phyloP scores from a whole-genome alignment of 2,113 vertebrate species.

The Synodontis membranacea region DNA sequence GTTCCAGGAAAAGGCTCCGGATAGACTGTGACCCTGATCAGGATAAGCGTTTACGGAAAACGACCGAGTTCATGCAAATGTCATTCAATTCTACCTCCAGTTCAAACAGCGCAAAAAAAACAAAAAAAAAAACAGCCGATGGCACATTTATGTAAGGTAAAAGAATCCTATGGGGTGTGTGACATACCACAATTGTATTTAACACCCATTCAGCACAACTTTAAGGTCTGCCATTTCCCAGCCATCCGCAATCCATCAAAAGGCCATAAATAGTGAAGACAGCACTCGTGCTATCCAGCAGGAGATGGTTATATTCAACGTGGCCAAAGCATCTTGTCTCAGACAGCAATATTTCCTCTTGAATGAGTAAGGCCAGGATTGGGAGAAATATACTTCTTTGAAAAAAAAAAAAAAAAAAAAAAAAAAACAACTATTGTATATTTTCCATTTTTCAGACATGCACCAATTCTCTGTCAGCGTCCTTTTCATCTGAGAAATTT shows the following conservation, averaged over 20 bases:
- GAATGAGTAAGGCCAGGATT: conserved; percentile 29
- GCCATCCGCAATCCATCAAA: conserved; percentile 48
- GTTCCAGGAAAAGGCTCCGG: background rate
- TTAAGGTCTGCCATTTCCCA: conserved; percentile 40
- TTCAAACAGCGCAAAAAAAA: background rate
- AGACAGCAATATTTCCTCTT: conserved; percentile 41
- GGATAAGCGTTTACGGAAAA: background rate
- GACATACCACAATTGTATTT: conserved; percentile 11
- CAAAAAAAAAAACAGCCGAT: background rate
- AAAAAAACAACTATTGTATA: background rate
- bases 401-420: too few relatives aligned
- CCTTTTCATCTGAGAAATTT: background rate
- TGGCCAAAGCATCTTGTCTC: conserved; percentile 31
- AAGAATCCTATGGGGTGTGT: conserved; percentile 17
- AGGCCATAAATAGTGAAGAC: conserved; percentile 45
- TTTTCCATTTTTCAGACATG: background rate
- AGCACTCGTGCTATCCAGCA: conserved; percentile 35
- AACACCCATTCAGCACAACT: conserved; percentile 8
- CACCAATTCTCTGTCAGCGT: background rate
- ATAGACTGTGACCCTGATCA: background rate
- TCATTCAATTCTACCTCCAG: background rate
- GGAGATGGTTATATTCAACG: conserved; percentile 44
- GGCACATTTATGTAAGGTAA: conserved; percentile 24
- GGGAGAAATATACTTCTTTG: conserved; percentile 12
- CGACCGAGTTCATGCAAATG: background rate